A percentile compares a stretch with the other conserved stretches of the same genome.
Evolutionary conservation across 2,888 invertebrate species (phyloP).

Genomic region (Platycheirus rosarum): DNA sequence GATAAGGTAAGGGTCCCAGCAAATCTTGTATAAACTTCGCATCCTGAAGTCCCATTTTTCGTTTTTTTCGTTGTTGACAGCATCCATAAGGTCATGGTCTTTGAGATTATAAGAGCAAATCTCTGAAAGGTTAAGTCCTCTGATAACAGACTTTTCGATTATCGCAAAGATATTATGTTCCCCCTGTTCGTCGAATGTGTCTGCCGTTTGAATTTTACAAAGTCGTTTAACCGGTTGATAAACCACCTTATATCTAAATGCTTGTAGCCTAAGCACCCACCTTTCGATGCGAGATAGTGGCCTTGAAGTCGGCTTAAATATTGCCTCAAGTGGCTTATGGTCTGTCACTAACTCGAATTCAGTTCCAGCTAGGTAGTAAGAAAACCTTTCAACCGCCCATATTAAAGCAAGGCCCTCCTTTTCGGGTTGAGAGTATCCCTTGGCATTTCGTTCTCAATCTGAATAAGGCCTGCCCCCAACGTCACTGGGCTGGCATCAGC

Average conservation of each 20-base stretch:
- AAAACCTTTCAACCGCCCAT: slow-evolving; percentile 35
- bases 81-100: slow-evolving; percentile 29
- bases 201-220: slow-evolving; percentile 30
- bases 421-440: slow-evolving; percentile 68
- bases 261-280: slow-evolving; percentile 45
- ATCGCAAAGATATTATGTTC: slow-evolving; percentile 45
- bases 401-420: slow-evolving; percentile 38
- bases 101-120: slow-evolving; percentile 6
- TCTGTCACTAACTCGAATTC: slow-evolving; percentile 52
- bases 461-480: slow-evolving; percentile 77
- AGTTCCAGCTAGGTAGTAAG: slow-evolving; percentile 30
- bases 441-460: slow-evolving; percentile 69
- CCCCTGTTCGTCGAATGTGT: slow-evolving; percentile 58
- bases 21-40: slow-evolving; percentile 30
- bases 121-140: slow-evolving; percentile 30
- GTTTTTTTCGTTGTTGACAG: slow-evolving; percentile 23
- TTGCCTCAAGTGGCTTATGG: slow-evolving; percentile 49
- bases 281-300: slow-evolving; percentile 43
- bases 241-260: slow-evolving; percentile 62
- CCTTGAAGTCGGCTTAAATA: slow-evolving; percentile 46
- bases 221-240: slow-evolving; percentile 54
- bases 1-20: slow-evolving; percentile 36
- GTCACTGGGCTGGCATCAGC: slow-evolving; percentile 78
- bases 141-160: slow-evolving; percentile 31
- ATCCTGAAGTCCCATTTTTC: slow-evolving; percentile 8